Conservation (phyloP, 2,797 vertebrate genomes). For the Rhinatrema bivittatum region DNA sequence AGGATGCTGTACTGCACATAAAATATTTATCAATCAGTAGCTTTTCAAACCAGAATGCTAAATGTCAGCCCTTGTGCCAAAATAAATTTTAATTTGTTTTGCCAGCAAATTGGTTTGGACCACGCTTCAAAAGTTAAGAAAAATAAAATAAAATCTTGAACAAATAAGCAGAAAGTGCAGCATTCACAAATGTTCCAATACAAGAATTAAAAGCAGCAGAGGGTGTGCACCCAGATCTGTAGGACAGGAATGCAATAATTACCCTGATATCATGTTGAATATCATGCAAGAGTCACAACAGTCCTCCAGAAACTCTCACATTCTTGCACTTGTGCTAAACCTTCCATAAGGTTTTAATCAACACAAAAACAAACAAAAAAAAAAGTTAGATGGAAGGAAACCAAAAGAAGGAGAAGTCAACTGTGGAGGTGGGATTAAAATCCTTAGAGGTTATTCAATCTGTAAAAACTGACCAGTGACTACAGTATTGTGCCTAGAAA, state of each 20-base stretch:
- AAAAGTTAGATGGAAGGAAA: neutral
- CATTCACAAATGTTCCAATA: no score
- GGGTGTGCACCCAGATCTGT: no score
- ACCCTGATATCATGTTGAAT: no score
- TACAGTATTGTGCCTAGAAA: no score
- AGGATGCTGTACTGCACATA: conserved; percentile 42
- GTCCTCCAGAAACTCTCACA: conserved; percentile 5
- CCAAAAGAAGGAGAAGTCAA: no score
- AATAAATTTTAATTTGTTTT: conserved; percentile 30
- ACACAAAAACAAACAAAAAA: no score
- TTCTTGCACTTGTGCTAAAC: no score
- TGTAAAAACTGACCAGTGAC: neutral
- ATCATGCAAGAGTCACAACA: no score
- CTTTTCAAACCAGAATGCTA: conserved; percentile 38
- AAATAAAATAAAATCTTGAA: neutral
- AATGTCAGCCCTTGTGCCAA: conserved; percentile 30
- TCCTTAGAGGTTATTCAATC: neutral
- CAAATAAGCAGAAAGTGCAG: neutral
- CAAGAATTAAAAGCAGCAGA: no score
- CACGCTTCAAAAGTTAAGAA: conserved; percentile 2
- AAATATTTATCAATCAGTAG: conserved; percentile 44
- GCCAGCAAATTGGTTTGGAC: conserved; percentile 17
- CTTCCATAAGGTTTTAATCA: no score
- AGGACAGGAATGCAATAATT: no score
- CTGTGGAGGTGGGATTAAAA: neutral